Evolutionary conservation across 2,113 vertebrate species (phyloP).

Genomic region (Tyto alba): DNA sequence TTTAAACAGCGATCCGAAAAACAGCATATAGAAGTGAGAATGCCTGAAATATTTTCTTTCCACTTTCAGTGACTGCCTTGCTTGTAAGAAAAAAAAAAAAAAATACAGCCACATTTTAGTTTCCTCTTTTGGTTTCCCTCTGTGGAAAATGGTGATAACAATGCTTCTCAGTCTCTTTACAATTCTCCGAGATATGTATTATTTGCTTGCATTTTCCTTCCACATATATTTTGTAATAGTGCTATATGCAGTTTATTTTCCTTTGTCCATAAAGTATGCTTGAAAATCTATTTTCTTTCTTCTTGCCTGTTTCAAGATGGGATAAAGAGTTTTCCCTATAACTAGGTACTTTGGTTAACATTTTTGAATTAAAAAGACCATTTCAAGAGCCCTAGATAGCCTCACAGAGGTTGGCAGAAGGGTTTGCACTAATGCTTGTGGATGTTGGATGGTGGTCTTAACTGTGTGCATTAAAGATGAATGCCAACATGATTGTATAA

Average conservation of each 20-base stretch:
- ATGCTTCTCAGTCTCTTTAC: background rate
- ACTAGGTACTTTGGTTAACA: background rate
- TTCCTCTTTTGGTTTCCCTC: background rate
- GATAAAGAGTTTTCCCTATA: background rate
- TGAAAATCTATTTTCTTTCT: background rate
- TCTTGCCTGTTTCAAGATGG: background rate
- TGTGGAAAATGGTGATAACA: background rate
- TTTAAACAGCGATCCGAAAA: background rate
- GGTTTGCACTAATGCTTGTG: background rate
- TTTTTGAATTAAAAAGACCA: background rate
- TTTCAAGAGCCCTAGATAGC: background rate
- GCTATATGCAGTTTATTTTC: background rate
- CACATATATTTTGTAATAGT: background rate
- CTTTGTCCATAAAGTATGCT: background rate
- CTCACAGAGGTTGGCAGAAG: background rate
- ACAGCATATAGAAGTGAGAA: background rate
- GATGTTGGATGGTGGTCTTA: background rate
- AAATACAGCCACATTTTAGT: background rate
- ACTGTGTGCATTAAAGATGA: background rate
- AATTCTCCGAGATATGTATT: background rate
- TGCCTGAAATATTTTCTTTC: background rate
- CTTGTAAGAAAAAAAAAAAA: background rate
- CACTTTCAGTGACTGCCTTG: background rate
- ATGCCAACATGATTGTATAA: background rate
- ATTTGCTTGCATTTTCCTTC: too few relatives aligned